Conservation (phyloP, 1,140 invertebrate species). For the Eciton burchellii region DNA sequence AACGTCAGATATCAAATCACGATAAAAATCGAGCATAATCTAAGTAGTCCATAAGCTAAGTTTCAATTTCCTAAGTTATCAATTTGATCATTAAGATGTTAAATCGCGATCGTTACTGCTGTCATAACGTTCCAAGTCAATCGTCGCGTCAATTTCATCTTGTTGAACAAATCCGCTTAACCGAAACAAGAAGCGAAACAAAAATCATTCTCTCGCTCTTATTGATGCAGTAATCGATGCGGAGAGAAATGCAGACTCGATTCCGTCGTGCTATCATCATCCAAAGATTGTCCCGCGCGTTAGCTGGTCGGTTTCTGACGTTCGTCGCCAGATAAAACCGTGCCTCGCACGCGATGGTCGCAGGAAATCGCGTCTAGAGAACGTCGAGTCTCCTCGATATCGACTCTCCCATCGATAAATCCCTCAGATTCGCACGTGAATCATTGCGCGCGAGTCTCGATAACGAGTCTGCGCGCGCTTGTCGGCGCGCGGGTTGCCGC, state of each 20-base stretch:
- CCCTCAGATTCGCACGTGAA: conserved; percentile 50
- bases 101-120: not conserved
- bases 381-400: conserved; percentile 57
- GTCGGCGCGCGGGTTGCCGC: conserved; percentile 49
- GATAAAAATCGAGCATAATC: not conserved
- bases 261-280: not conserved
- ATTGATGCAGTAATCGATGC: not conserved
- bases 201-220: not conserved
- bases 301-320: conserved; percentile 20
- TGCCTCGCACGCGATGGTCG: not conserved
- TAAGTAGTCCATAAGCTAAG: not conserved
- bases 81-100: not conserved
- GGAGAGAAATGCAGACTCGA: not conserved
- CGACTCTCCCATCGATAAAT: conserved; percentile 42
- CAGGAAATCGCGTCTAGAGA: conserved; percentile 32
- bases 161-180: conserved; percentile 15
- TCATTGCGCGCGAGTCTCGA: conserved; percentile 45
- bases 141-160: not conserved
- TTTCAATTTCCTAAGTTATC: not conserved
- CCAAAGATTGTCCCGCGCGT: conserved; percentile 23
- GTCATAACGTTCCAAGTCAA: not conserved
- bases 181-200: not conserved
- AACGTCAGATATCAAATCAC: not conserved
- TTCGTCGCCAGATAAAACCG: conserved; percentile 42
- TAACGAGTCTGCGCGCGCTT: conserved; percentile 38